Evolutionary conservation across 2,888 invertebrate genomes (phyloP), one percentile per base, ranked within the genome.

Genomic region (Acanthosepion esculentum): DNA sequence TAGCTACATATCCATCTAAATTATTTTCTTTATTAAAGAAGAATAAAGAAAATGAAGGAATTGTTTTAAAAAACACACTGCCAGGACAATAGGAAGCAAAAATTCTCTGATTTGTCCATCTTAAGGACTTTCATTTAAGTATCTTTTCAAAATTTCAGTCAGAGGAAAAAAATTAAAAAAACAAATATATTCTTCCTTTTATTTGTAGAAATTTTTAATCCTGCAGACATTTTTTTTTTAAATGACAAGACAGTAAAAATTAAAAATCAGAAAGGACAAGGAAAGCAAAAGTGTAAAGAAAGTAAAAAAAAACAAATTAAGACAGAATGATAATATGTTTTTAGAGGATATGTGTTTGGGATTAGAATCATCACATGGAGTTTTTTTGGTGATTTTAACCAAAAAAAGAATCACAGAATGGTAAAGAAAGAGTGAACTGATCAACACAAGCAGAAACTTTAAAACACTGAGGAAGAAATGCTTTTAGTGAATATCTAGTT

Each of bases 401-500:
- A 59, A 59, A 59, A 59, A 41, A 59, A 59, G 23, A 59, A 59
- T 20, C 59, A 50, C 59, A 20, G 7, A 7, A 59, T 12, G 3
- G 78, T 78, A 33, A 78, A n/a, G 78, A 78, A 78, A n/a, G 0
- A 12, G 33, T 78, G 10, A 78, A 78, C 15, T 33, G 78, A n/a
- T 15, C 18, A 18, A 78, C 5, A 10, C 78, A n/a, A 78, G n/a
- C 78, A 78, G 15, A n/a, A 78, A 78, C 78, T n/a, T 59, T 23
- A 59, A 23, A n/a, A 78, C n/a, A 78, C n/a, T 15, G 78, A 78
- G n/a, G n/a, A 59, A 33, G 78, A 78, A 78, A 78, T 78, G n/a
- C 78, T 78, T 78, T 78, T 78, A n/a, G 78, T n/a, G 78, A 78
- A 78, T n/a, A 78, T n/a, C n/a, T 78, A 78, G 59, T 59, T 59